Evolutionary conservation across 2,888 invertebrate species (phyloP), one percentile per base, ranked within the genome.

Genomic region (Leucophora obtusa): DNA sequence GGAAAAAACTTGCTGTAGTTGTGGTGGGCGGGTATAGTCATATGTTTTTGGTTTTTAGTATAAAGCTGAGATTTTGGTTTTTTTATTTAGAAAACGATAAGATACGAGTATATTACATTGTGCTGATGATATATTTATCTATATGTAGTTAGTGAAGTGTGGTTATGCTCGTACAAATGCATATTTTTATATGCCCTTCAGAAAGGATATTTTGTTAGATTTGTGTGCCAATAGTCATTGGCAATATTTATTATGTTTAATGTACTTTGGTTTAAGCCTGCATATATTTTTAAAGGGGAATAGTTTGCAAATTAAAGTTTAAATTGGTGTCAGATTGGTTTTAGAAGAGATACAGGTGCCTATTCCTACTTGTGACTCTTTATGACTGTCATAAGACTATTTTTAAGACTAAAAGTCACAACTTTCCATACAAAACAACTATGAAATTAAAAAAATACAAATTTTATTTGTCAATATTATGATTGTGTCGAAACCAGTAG

Each of bases 171-270:
- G 28, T 28, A 28, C 6, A 28, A 9, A 11, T 72, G 7, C 43
- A 28, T 51, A 38, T 58, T 33, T 58, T 28, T 43, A 69, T 18
- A 53, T 76, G 80, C 47, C 72, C 80, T 73, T 81, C 76, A 63
- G 47, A 38, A 33, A 56, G 73, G 69, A 73, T 75, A 60, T 28
- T 73, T 69, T 24, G 47, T 60, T 43, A 50, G 69, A 76, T 65
- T 76, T 81, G 53, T 63, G 21, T 73, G 63, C 58, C 66, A 75
- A 70, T 69, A 72, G 68, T 72, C 51, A 76, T 76, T 69, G 58
- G 56, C 38, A 72, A 63, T 72, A 73, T 69, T 69, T 73, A 60
- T 73, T 56, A 50, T 65, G 0, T 38, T 38, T 11, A 38, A 38
- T 38, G 38, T 11, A 38, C 6, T 38, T 38, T 28, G 2, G 2